These are phyloP conservation scores for Noctilio leporinus DNA, from an alignment of 2,113 vertebrate genomes.

Conservation along the genomic window DNA sequence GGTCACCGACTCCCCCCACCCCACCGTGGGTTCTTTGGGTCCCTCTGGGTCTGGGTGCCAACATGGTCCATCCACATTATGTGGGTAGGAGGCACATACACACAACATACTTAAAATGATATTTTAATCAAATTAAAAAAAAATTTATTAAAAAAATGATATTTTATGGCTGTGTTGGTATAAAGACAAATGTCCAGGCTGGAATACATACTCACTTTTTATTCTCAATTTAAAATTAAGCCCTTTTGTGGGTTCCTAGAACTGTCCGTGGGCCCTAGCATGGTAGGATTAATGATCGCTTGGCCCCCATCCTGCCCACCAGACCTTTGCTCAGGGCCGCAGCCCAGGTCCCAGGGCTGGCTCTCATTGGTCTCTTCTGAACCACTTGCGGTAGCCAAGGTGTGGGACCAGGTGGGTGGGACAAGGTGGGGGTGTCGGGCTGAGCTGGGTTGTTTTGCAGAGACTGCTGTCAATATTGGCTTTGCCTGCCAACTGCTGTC, in stretches of 20 bases:
- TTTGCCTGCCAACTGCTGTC: conserved; percentile 90
- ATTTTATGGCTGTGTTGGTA: neutral
- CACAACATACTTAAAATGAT: neutral
- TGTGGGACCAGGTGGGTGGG: neutral
- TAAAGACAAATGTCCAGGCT: neutral
- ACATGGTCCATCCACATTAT: neutral
- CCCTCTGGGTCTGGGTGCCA: neutral
- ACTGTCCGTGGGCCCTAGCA: rapidly evolving
- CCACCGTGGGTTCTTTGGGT: neutral
- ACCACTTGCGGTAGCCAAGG: neutral
- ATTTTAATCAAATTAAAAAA: too few species aligned
- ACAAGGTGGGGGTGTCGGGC: neutral
- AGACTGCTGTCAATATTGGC: conserved; percentile 91
- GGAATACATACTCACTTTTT: neutral
- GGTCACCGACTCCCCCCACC: neutral
- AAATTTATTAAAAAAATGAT: too few species aligned
- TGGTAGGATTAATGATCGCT: rapidly evolving
- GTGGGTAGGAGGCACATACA: neutral
- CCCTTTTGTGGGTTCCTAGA: neutral
- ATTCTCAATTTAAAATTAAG: neutral
- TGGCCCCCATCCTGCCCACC: neutral
- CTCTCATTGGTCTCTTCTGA: neutral
- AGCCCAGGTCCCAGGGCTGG: neutral
- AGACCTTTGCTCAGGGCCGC: neutral
- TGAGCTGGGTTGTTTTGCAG: conserved; percentile 70